These are phyloP conservation scores for Amphipoea oculea DNA, from an alignment of 2,888 invertebrate genomes.

Conservation along the genomic window DNA sequence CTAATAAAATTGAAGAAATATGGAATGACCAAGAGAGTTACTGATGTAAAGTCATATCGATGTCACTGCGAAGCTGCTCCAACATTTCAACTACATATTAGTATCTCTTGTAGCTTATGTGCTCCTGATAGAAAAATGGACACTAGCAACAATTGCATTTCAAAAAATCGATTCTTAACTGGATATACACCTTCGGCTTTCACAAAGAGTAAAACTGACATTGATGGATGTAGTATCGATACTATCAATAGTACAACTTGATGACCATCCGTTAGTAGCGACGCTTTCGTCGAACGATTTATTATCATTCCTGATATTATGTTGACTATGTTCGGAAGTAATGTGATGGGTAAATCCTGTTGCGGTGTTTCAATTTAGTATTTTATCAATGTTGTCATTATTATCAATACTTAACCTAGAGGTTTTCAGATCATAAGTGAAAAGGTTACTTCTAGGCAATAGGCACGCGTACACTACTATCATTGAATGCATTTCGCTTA, in stretches of 20 bases:
- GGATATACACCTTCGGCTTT: conserved; percentile 2
- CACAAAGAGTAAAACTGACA: conserved; percentile 20
- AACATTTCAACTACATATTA: neutral
- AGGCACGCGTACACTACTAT: neutral
- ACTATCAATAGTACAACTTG: conserved; percentile 35
- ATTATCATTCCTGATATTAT: conserved; percentile 31
- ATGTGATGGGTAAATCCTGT: conserved; percentile 1
- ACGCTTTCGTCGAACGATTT: conserved; percentile 39
- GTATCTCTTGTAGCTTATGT: neutral
- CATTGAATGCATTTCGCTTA: neutral
- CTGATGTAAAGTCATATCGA: neutral
- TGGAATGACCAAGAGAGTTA: neutral
- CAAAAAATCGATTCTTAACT: conserved; percentile 45
- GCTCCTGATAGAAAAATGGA: conserved; percentile 20
- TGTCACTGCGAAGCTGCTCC: neutral
- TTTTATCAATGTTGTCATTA: neutral
- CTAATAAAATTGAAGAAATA: neutral
- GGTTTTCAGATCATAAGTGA: neutral
- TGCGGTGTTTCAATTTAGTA: conserved; percentile 31
- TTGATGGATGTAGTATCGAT: conserved; percentile 53
- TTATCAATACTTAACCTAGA: neutral
- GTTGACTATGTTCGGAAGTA: conserved; percentile 40
- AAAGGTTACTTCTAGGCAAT: neutral
- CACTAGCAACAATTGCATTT: conserved; percentile 8
- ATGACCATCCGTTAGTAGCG: conserved; percentile 24